Percentiles rank a stretch among this genome's conserved stretches.
Conservation (phyloP, 2,888 invertebrate genomes). For the Drosophila neotestacea region DNA sequence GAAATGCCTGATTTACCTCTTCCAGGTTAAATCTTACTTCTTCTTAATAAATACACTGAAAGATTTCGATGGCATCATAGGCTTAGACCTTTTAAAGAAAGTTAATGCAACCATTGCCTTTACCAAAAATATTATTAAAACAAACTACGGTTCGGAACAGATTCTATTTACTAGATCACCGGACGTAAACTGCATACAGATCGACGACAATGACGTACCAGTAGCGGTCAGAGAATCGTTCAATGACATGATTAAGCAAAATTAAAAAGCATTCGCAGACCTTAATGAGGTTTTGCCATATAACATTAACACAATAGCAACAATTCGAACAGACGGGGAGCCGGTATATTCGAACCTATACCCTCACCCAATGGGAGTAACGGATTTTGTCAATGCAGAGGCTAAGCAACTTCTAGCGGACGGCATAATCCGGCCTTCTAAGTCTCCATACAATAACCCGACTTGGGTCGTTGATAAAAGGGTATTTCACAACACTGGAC, state of each 20-base stretch:
- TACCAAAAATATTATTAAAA: too few species aligned
- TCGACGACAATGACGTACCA: too few species aligned
- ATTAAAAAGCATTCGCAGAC: too few species aligned
- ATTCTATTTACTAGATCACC: too few species aligned
- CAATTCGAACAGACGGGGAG: slow-evolving; percentile 2
- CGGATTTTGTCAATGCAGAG: slow-evolving; percentile 11
- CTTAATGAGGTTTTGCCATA: neutral
- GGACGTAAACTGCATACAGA: too few species aligned
- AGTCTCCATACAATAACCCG: slow-evolving; percentile 17
- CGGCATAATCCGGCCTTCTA: neutral
- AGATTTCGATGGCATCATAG: too few species aligned
- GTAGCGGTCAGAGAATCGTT: too few species aligned
- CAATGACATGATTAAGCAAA: too few species aligned
- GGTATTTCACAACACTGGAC: too few species aligned
- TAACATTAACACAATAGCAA: neutral
- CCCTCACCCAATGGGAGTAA: slow-evolving; percentile 8
- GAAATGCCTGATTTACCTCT: neutral
- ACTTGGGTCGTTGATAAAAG: slow-evolving; percentile 12
- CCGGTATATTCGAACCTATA: slow-evolving; percentile 11
- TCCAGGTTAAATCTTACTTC: neutral
- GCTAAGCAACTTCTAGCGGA: neutral
- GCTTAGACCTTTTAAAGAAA: too few species aligned
- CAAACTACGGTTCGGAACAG: too few species aligned
- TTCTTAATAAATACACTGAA: neutral
- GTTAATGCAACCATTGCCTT: too few species aligned